Evolutionary conservation across 1,140 invertebrate species (phyloP).

Genomic region (Bombyx mori): ASM3026992v2 NC_085119.1:8758001-8758500

Average conservation of each 20-base stretch:
- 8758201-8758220: constrained; percentile 71
- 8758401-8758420: constrained; percentile 44
- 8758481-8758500: constrained; percentile 42
- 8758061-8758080: too few relatives aligned
- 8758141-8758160: constrained; percentile 62
- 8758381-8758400: constrained; percentile 71
- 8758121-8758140: constrained; percentile 66
- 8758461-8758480: constrained; percentile 58
- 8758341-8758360: constrained; percentile 71
- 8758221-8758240: constrained; percentile 70
- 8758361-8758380: constrained; percentile 72
- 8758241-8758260: constrained; percentile 72
- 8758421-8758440: constrained; percentile 22
- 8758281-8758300: constrained; percentile 72
- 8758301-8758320: constrained; percentile 71
- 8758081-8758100: too few relatives aligned
- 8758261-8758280: constrained; percentile 71
- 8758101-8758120: constrained; percentile 56
- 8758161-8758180: constrained; percentile 71
- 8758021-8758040: too few relatives aligned
- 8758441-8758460: constrained; percentile 20
- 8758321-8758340: constrained; percentile 70
- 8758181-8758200: constrained; percentile 71
- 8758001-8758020: too few relatives aligned
- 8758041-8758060: too few relatives aligned